Evolutionary conservation across 2,797 vertebrate species (phyloP), one percentile per base, ranked within the genome.

Genomic region (Xenops minutus): DNA sequence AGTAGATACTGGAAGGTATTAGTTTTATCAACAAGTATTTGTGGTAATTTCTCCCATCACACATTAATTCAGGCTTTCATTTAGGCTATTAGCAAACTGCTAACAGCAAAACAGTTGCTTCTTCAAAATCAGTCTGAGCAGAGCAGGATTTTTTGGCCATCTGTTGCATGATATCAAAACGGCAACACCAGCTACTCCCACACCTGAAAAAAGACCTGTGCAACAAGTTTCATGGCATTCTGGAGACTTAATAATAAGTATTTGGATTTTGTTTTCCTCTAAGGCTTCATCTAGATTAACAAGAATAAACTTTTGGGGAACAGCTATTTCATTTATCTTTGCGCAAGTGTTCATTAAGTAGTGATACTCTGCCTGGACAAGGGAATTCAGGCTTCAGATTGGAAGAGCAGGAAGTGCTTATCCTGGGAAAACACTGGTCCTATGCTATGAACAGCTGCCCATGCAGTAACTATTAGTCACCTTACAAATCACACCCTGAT

Each of bases 401-500:
- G 23, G 55, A 91, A 16, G 21, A 81, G 80, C 29, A 66, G 36
- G 51, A 86, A 46, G 36, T 14, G 14, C 23, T 82, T 56, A 59
- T 30, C 15, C 58, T 58, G 43, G 52, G 29, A 75, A 5, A 72
- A 46, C 36, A 6, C 1, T 1, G 23, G 24, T 72, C 49, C 79
- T 66, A 34, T 24, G 7, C 34, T 41, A 39, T 0, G 3, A 68
- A 78, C 8, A 73, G 39, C 37, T 79, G 55, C 34, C 68, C 36
- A 8, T 27, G 63, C 43, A 72, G 61, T 26, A 44, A 36, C 48
- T 36, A 39, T 88, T 85, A 93, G 51, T 92, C 88, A 95, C 51
- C 69, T 84, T 62, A 52, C 44, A 95, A 95, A 95, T 93, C 37
- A 95, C 62, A 94, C 15, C 76, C 85, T 84, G 58, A 27, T 69